phyloP scores from a whole-genome alignment of 2,888 invertebrate species.

The Lasioglossum figueresi region DNA sequence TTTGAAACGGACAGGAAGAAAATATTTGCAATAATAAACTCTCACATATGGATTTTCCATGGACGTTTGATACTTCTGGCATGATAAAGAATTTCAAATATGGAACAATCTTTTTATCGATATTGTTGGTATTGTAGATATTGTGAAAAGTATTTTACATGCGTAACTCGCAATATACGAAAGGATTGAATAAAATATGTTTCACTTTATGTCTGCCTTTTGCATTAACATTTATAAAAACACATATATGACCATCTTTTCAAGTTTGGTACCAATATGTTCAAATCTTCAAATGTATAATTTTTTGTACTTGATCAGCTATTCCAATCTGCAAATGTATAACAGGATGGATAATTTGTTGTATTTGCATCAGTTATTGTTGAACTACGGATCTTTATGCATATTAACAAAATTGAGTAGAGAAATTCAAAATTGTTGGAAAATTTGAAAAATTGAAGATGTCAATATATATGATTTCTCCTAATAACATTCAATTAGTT shows the following conservation, averaged over 20 bases:
- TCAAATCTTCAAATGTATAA: constrained; percentile 18
- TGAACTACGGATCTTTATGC: too few species aligned
- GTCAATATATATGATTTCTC: too few species aligned
- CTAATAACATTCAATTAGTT: too few species aligned
- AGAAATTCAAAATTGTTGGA: too few species aligned
- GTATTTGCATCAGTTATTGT: too few species aligned
- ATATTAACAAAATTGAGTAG: too few species aligned
- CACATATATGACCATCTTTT: not conserved
- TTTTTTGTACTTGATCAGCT: not conserved
- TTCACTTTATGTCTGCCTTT: not conserved
- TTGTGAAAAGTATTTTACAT: constrained; percentile 12
- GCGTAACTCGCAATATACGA: not conserved
- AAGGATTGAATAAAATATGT: not conserved
- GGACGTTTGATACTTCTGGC: constrained; percentile 13
- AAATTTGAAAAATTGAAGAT: too few species aligned
- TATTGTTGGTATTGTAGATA: constrained; percentile 18
- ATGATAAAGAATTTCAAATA: not conserved
- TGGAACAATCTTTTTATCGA: not conserved
- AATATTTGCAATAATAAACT: not conserved
- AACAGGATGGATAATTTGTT: too few species aligned
- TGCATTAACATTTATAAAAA: not conserved
- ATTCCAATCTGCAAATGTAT: too few species aligned
- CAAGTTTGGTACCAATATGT: not conserved
- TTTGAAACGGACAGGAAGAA: not conserved
- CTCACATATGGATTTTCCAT: constrained; percentile 30